Percentiles rank a stretch among this genome's conserved stretches.
Conservation (phyloP, 2,888 invertebrate genomes). For the Altica lythri region DNA sequence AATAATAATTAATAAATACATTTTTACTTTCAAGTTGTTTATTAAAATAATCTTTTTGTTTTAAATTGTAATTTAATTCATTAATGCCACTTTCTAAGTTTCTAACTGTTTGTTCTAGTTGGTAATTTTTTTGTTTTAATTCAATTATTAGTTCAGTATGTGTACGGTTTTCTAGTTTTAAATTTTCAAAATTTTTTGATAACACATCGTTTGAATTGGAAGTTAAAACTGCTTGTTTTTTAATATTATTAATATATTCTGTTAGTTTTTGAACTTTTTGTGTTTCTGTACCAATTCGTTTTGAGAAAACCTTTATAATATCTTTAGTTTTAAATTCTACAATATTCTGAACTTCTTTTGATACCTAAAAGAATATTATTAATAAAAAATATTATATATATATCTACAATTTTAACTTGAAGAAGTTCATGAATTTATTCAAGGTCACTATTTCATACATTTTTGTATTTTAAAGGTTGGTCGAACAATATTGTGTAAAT, state of each 20-base stretch:
- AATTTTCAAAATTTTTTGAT: constrained; percentile 47
- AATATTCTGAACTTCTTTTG: constrained; percentile 27
- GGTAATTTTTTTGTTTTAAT: constrained; percentile 46
- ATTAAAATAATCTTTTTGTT: constrained; percentile 39
- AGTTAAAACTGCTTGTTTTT: constrained; percentile 43
- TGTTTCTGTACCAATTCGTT: constrained; percentile 36
- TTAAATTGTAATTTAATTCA: constrained; percentile 37
- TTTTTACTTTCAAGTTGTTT: constrained; percentile 44
- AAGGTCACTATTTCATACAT: background rate
- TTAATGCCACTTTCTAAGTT: constrained; percentile 40
- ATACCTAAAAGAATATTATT: constrained; percentile 26
- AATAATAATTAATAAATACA: no score
- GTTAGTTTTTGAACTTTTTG: constrained; percentile 43
- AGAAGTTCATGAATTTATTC: background rate
- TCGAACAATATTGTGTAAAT: background rate
- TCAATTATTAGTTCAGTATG: constrained; percentile 43
- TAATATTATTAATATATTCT: constrained; percentile 44
- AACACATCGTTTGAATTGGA: constrained; percentile 43
- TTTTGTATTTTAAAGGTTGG: background rate
- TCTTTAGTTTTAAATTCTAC: constrained; percentile 28
- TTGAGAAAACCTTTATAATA: constrained; percentile 28
- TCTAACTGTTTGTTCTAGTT: constrained; percentile 39
- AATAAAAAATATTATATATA: constrained; percentile 1
- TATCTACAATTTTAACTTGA: background rate
- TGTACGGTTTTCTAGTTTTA: constrained; percentile 47